Base-by-base conservation (phyloP, 2,888 invertebrate genomes). In the Mimachlamys varia region DNA sequence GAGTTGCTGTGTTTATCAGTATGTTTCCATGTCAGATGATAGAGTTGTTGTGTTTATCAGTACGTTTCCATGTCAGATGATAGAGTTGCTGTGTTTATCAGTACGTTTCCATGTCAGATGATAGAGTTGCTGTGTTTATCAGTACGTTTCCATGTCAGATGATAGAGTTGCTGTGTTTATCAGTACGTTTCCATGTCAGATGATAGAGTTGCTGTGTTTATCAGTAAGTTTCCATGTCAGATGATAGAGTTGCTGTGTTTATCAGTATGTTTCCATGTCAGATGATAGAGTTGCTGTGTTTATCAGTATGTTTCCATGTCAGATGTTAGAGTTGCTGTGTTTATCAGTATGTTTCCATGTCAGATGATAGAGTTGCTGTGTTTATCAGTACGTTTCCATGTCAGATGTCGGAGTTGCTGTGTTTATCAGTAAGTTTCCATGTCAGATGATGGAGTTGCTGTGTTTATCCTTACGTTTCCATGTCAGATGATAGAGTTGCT, bases 101-200 rank as follows among this genome's bases (percentile, higher is more conserved):
- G 7, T 53, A 53, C 19, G 19, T 53, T 53, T 53, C 2, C 19
- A 17, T 53, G 19, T 53, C 93, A 96, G 96, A 94, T 94, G 50
- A 94, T 99, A 1, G 98, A 98, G 93, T 98, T 98, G 0, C 96
- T 99, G n/a, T 98, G 98, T 7, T n/a, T n/a, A n/a, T n/a, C n/a
- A 7, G 7, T 53, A 53, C 19, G 19, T 53, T 53, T 53, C 2
- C 19, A 17, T 53, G 19, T 53, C 93, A 96, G 96, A 94, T 94
- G 50, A 94, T 99, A 1, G 98, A 98, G 93, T 98, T 98, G 0
- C 96, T 99, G n/a, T 98, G 98, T 7, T n/a, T n/a, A n/a, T n/a
- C n/a, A 7, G 7, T 53, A 53, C 19, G 19, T 53, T 53, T 53
- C 2, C 19, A 17, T 53, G 19, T 53, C 93, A 96, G 96, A 94